Percentiles rank a stretch among this genome's conserved stretches.
phyloP scores from a whole-genome alignment of 64 coral and sea anemone species.

The Cladopsammia gracilis region DNA sequence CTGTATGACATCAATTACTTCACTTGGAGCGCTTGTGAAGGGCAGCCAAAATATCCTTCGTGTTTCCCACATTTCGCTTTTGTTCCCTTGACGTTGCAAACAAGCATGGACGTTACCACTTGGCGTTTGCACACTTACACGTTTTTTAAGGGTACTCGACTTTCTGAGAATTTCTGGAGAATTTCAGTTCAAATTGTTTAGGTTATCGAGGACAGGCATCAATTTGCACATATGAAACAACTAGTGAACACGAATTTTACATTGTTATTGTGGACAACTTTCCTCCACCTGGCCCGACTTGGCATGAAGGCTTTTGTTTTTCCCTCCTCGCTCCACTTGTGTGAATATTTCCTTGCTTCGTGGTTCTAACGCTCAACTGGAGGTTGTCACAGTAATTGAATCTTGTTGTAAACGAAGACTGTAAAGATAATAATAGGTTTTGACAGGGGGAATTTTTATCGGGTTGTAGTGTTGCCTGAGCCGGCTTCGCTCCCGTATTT shows the following conservation, averaged over 20 bases:
- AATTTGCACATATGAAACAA: conserved; percentile 97
- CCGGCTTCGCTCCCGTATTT: conserved; percentile 43
- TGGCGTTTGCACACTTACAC: conserved; percentile 63
- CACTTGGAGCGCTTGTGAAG: conserved; percentile 97
- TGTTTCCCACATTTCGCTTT: conserved; percentile 92
- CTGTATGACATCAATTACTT: conserved; percentile 99
- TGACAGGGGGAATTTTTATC: conserved; percentile 82
- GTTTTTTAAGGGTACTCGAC: conserved; percentile 66
- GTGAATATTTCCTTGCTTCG: conserved; percentile 60
- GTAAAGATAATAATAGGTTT: conserved; percentile 79
- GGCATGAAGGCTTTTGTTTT: conserved; percentile 89
- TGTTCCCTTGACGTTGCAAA: conserved; percentile 99
- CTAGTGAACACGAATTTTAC: conserved; percentile 74
- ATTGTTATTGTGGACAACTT: conserved; percentile 88
- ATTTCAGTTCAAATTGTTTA: conserved; percentile 86
- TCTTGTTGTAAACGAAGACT: conserved; percentile 66
- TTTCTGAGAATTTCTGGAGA: conserved; percentile 66
- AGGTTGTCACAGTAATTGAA: conserved; percentile 84
- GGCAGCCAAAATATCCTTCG: conserved; percentile 93
- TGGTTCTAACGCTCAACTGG: conserved; percentile 78
- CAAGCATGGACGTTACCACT: conserved; percentile 78
- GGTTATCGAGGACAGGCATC: conserved; percentile 84
- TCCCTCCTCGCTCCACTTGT: conserved; percentile 61
- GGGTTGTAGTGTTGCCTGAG: conserved; percentile 50
- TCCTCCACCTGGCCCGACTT: conserved; percentile 92